A percentile compares a stretch with the other conserved stretches of the same genome.
Conservation (phyloP, 2,797 vertebrate species). For the Enteromius treurensis region DNA sequence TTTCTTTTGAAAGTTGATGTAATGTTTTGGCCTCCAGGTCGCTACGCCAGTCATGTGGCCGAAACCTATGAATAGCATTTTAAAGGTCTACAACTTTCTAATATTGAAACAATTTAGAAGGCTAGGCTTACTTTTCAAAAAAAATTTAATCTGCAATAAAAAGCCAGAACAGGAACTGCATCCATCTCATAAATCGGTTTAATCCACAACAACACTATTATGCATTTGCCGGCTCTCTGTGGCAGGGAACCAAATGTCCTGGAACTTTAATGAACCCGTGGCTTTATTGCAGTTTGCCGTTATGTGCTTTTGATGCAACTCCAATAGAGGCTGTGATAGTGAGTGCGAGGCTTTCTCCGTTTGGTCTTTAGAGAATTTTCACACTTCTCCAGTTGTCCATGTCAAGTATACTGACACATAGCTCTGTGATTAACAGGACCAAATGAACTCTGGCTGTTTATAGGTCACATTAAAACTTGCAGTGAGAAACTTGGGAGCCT, state of each 20-base stretch:
- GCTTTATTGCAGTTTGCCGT: slow-evolving; percentile 27
- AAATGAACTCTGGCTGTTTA: slow-evolving; percentile 44
- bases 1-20: neutral
- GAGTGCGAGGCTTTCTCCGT: slow-evolving; percentile 6
- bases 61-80: neutral
- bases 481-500: neutral
- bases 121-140: neutral
- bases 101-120: neutral
- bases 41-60: neutral
- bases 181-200: slow-evolving; percentile 29
- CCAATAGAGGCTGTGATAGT: neutral
- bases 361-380: slow-evolving; percentile 39
- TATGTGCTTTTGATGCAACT: slow-evolving; percentile 36
- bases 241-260: slow-evolving; percentile 45
- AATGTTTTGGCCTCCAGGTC: neutral
- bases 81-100: neutral
- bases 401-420: slow-evolving; percentile 56
- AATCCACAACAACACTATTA: slow-evolving; percentile 39
- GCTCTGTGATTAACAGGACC: slow-evolving; percentile 39
- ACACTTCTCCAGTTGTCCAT: slow-evolving; percentile 58
- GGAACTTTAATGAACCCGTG: slow-evolving; percentile 42
- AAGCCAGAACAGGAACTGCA: slow-evolving; percentile 2
- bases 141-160: slow-evolving; percentile 8
- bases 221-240: slow-evolving; percentile 35
- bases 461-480: slow-evolving; percentile 49